Base-by-base conservation (phyloP, 2,888 invertebrate genomes). In the Volucella inflata region DNA sequence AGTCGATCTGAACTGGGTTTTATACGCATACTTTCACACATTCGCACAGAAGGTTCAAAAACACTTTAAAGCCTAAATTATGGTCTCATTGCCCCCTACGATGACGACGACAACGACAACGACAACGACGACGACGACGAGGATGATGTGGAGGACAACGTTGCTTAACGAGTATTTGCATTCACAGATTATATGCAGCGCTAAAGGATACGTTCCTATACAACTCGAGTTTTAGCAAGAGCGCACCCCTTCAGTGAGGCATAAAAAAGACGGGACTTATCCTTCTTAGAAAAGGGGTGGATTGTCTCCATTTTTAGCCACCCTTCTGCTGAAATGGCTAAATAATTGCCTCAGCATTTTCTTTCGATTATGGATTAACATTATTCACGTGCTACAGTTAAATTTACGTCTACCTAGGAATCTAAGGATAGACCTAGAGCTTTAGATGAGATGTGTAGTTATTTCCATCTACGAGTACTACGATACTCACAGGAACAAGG, bases 351-450 rank as follows among this genome's bases (percentile, higher is more conserved):
- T 6, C 30, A 77, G 64, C 81, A 85, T 77, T 76, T 81, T 81
- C 76, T 64, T 85, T 77, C 85, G 81, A 81, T 81, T 85, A 81
- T 81, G 76, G 81, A 85, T 81, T 68, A 85, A 67, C 85, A 75
- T 60, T 75, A 71, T 77, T 81, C 81, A 81, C 76, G 84, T 81
- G 81, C 71, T 72, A 68, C 71, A 64, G 72, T 72, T 85, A 77
- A 85, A 81, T 68, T 81, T 38, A 44, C 51, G 68, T 51, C 17
- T 67, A 68, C 79, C 42, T 64, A 50, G 36, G 38, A 17, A 14
- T 21, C 30, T 60, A 64, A 42, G 67, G 68, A 6, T 30, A 30
- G 30, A 57, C 36, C 16, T 38, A 21, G 21, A 30, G 67, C 16
- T 30, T 30, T 30, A 30, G 30, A 30, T 6, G 44, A 30, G 40